Evolutionary conservation across 2,113 vertebrate species (phyloP).

Genomic region (Edolisoma coerulescens): DNA sequence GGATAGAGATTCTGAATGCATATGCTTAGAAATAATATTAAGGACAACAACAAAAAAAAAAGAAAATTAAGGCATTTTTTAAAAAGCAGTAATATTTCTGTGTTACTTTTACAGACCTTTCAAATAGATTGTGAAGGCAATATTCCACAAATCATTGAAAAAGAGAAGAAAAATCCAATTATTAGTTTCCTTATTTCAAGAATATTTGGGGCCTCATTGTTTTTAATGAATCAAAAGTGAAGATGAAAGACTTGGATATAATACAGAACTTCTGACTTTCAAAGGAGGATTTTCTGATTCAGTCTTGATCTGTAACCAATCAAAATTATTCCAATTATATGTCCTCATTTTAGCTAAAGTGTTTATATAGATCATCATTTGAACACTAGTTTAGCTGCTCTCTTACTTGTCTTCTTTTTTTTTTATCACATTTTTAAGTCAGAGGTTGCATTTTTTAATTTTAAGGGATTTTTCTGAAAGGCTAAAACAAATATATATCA

Average conservation of each 20-base stretch:
- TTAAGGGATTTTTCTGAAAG: background rate
- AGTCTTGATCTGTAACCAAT: background rate
- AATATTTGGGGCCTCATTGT: background rate
- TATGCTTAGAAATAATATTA: background rate
- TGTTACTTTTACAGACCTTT: background rate
- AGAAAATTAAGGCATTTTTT: background rate
- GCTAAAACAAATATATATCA: background rate
- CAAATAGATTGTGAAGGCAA: background rate
- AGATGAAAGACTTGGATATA: background rate
- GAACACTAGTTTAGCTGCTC: background rate
- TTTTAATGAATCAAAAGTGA: background rate
- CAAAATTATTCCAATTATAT: background rate
- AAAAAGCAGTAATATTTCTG: background rate
- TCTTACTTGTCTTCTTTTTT: background rate
- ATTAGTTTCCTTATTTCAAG: background rate
- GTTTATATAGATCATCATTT: background rate
- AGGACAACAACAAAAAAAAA: background rate
- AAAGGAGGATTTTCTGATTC: background rate
- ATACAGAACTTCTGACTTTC: slow-evolving; percentile 3
- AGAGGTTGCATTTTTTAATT: background rate
- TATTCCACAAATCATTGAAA: background rate
- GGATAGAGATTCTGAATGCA: background rate
- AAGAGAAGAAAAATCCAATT: background rate
- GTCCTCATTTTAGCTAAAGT: background rate
- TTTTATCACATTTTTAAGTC: background rate